Conservation (phyloP, 2,888 invertebrate genomes). For the Dryocosmus kuriphilus region DNA sequence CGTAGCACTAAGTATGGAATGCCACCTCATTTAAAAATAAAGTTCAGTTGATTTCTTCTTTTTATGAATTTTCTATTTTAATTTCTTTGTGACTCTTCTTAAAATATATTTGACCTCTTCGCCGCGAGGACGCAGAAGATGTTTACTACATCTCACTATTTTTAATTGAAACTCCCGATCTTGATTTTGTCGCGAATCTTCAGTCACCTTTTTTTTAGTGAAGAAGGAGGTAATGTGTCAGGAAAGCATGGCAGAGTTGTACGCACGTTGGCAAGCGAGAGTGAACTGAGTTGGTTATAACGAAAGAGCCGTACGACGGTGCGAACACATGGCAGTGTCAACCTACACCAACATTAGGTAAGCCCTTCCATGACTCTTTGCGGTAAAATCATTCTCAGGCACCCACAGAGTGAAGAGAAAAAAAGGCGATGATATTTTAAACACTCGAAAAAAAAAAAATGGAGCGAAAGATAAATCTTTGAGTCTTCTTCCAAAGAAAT, state of each 20-base stretch:
- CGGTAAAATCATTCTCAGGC: constrained; percentile 48
- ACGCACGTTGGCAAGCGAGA: constrained; percentile 70
- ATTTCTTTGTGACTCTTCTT: not conserved
- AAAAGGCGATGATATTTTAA: constrained; percentile 45
- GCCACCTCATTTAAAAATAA: constrained; percentile 20
- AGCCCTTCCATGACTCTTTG: constrained; percentile 61
- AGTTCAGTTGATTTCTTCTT: constrained; percentile 1
- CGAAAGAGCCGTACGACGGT: constrained; percentile 66
- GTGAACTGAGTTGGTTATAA: constrained; percentile 69
- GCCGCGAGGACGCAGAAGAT: constrained; percentile 4
- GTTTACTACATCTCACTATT: constrained; percentile 8
- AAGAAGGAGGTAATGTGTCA: constrained; percentile 54
- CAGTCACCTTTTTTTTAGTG: constrained; percentile 15
- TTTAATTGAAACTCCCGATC: not conserved
- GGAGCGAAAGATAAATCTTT: not conserved
- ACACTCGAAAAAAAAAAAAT: constrained; percentile 12
- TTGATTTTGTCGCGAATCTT: not conserved
- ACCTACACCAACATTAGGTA: constrained; percentile 70
- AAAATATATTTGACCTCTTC: constrained; percentile 1
- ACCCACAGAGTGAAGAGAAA: constrained; percentile 45
- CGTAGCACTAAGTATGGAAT: constrained; percentile 15
- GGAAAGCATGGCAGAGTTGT: constrained; percentile 59
- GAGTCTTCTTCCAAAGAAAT: not conserved
- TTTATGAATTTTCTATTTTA: not conserved
- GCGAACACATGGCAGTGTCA: constrained; percentile 67